Percentiles rank a stretch among this genome's conserved stretches.
Evolutionary conservation across 2,797 vertebrate species (phyloP).

Genomic region (Geotrypetes seraphini): DNA sequence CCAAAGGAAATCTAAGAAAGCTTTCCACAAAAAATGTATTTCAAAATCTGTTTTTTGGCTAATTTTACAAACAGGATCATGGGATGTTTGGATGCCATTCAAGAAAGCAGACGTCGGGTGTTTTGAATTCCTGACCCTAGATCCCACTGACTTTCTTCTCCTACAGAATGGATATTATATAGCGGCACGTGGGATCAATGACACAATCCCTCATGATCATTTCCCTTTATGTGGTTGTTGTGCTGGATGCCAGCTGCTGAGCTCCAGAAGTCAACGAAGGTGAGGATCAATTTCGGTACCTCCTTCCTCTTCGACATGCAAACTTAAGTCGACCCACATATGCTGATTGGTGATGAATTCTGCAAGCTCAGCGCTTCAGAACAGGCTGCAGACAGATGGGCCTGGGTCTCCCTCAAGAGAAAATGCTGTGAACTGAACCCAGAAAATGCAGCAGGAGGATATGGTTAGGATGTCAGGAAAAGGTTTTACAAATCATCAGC

Average conservation of each 20-base stretch:
- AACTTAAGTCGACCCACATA: neutral
- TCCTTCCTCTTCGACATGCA: neutral
- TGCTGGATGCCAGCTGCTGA: neutral
- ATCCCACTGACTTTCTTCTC: neutral
- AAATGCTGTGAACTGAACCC: too few species aligned
- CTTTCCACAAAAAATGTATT: too few species aligned
- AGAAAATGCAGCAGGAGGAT: conserved; percentile 8
- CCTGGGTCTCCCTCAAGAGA: too few species aligned
- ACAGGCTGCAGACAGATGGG: conserved; percentile 28
- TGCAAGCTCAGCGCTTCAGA: neutral
- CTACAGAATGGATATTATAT: neutral
- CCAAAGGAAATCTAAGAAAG: too few species aligned
- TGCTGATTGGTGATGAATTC: neutral
- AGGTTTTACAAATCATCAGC: conserved; percentile 22
- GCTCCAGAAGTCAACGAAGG: neutral
- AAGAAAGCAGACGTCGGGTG: neutral
- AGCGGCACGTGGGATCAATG: neutral
- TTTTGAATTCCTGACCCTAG: too few species aligned
- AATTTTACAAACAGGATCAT: too few species aligned
- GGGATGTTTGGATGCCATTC: too few species aligned
- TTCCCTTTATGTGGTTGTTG: neutral
- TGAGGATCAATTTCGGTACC: neutral
- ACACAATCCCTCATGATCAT: too few species aligned
- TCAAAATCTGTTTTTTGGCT: too few species aligned
- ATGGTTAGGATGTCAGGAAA: conserved; percentile 21